phyloP scores from a whole-genome alignment of 2,888 invertebrate species.

The Geophilus truncorum region DNA sequence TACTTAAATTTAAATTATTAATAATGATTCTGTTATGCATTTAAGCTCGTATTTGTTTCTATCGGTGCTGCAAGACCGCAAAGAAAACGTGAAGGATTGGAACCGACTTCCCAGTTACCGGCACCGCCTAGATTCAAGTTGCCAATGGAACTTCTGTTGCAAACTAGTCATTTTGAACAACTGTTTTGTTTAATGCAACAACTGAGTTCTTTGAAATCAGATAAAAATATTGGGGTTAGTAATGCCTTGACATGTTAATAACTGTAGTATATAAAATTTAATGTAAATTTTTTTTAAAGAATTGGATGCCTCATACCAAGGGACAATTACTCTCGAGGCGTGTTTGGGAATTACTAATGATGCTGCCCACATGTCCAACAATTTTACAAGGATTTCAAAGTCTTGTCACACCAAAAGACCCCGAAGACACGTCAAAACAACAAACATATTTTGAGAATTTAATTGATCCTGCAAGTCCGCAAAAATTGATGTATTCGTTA shows the following conservation, averaged over 20 bases:
- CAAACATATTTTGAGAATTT: constrained; percentile 60
- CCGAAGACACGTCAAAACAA: background rate
- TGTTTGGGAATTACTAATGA: constrained; percentile 90
- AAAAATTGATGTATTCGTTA: constrained; percentile 90
- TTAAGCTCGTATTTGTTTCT: constrained; percentile 87
- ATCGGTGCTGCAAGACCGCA: constrained; percentile 67
- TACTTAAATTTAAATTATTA: background rate
- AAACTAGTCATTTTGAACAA: constrained; percentile 84
- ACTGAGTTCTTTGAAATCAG: constrained; percentile 76
- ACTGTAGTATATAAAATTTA: background rate
- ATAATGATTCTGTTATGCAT: background rate
- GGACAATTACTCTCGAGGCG: constrained; percentile 82
- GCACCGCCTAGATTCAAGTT: constrained; percentile 73
- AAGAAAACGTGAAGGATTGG: constrained; percentile 61
- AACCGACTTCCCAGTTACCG: constrained; percentile 79
- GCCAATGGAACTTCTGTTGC: constrained; percentile 75
- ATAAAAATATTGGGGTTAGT: constrained; percentile 61
- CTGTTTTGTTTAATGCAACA: constrained; percentile 86
- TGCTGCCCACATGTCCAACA: constrained; percentile 83
- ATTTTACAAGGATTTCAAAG: constrained; percentile 78
- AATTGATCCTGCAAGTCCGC: constrained; percentile 80
- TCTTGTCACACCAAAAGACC: constrained; percentile 48
- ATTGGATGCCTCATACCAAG: constrained; percentile 71
- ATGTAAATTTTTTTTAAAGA: constrained; percentile 48
- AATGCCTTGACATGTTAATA: background rate